phyloP scores from a whole-genome alignment of 2,113 vertebrate species.

The Sus scrofa region T2T-Sscrofa CM000816.6:12011501-12012000 shows the following conservation, averaged over 20 bases:
- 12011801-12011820: too few relatives aligned
- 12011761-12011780: accelerated
- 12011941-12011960: too few relatives aligned
- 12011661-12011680: neutral
- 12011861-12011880: neutral
- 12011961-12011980: too few relatives aligned
- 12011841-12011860: neutral
- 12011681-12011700: neutral
- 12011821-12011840: neutral
- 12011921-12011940: too few relatives aligned
- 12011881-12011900: neutral
- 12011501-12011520: neutral
- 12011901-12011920: neutral
- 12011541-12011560: neutral
- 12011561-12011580: neutral
- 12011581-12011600: neutral
- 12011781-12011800: neutral
- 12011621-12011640: neutral
- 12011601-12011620: neutral
- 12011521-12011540: accelerated
- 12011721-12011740: neutral
- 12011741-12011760: neutral
- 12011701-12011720: neutral
- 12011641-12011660: neutral
- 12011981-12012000: too few relatives aligned